These are phyloP conservation scores for Pasiphila rectangulata DNA, from an alignment of 2,888 invertebrate species.

Conservation along the genomic window DNA sequence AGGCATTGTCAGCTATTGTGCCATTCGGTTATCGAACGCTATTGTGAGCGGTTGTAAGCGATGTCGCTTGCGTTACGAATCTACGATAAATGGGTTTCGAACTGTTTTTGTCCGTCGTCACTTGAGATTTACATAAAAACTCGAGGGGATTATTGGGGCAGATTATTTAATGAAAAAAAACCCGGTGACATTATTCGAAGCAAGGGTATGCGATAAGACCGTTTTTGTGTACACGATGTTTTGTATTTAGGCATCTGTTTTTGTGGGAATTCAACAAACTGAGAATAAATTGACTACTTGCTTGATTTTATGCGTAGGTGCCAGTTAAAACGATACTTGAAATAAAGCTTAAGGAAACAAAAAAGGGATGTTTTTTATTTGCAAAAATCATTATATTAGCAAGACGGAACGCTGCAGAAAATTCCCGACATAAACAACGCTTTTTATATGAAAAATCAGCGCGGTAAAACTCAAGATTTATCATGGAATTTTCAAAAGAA, in stretches of 20 bases:
- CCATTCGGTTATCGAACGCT: slow-evolving; percentile 49
- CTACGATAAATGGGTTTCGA: slow-evolving; percentile 38
- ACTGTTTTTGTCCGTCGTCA: slow-evolving; percentile 26
- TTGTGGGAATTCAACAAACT: background rate
- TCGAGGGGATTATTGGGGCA: slow-evolving; percentile 17
- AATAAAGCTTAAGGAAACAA: no score
- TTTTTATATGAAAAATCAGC: background rate
- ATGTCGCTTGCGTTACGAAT: slow-evolving; percentile 51
- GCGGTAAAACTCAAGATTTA: background rate
- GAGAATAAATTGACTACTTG: no score
- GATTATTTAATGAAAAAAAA: slow-evolving; percentile 17
- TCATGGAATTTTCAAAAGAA: background rate
- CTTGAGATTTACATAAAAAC: slow-evolving; percentile 25
- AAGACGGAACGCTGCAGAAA: background rate
- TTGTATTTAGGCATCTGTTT: background rate
- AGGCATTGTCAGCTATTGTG: slow-evolving; percentile 52
- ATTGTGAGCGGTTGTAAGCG: slow-evolving; percentile 47
- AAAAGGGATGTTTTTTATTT: no score
- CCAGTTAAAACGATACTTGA: no score
- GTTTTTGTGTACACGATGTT: slow-evolving; percentile 1
- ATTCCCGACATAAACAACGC: background rate
- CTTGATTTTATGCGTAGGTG: no score
- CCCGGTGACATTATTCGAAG: slow-evolving; percentile 3
- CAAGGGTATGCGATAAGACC: slow-evolving; percentile 8
- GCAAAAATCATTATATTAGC: no score